phyloP scores from a whole-genome alignment of 2,113 vertebrate species.

The Poecilia latipinna region DNA sequence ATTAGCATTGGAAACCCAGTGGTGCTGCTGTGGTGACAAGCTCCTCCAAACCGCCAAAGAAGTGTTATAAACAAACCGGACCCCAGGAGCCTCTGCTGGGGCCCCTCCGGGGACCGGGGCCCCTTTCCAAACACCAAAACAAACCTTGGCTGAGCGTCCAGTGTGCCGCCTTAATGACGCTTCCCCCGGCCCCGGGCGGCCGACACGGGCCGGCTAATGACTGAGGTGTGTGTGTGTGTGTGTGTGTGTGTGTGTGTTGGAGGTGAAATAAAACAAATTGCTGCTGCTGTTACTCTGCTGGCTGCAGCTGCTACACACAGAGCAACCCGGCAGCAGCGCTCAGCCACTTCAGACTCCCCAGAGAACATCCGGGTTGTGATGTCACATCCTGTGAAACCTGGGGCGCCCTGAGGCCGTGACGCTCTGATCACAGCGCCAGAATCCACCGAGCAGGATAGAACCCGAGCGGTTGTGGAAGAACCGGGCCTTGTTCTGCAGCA shows the following conservation, averaged over 20 bases:
- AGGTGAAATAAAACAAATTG: constrained; percentile 44
- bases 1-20: constrained; percentile 84
- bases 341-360: neutral
- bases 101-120: constrained; percentile 68
- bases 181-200: constrained; percentile 72
- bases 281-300: constrained; percentile 54
- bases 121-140: constrained; percentile 79
- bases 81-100: constrained; percentile 84
- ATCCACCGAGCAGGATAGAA: constrained; percentile 30
- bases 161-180: constrained; percentile 79
- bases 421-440: constrained; percentile 35
- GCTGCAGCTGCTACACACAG: constrained; percentile 11
- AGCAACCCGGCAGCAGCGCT: neutral
- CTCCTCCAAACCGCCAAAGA: constrained; percentile 84
- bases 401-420: constrained; percentile 36
- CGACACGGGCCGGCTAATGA: constrained; percentile 71
- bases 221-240: constrained; percentile 33
- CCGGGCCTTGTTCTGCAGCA: neutral
- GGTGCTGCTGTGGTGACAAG: constrained; percentile 81
- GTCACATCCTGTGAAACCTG: neutral
- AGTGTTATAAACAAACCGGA: constrained; percentile 88
- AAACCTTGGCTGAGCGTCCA: constrained; percentile 81
- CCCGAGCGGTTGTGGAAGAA: neutral
- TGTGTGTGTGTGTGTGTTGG: neutral
- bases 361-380: neutral